Evolutionary conservation across 2,113 vertebrate species (phyloP).

Genomic region (Lepidiolamprologus cunningtoni): DNA sequence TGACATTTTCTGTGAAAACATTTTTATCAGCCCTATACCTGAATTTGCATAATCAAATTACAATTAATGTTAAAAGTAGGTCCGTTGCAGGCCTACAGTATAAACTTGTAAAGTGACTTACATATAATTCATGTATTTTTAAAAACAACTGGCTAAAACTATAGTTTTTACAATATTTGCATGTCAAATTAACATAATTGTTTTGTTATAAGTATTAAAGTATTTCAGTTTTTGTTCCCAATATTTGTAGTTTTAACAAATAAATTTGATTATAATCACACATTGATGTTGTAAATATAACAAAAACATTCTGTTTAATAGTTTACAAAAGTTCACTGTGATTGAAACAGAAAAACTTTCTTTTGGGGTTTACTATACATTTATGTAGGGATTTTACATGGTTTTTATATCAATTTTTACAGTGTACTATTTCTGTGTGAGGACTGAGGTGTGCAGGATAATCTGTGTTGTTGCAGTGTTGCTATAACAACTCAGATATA

Average conservation of each 20-base stretch:
- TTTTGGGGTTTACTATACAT: neutral
- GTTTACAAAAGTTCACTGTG: neutral
- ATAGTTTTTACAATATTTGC: too few relatives aligned
- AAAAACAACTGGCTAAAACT: too few relatives aligned
- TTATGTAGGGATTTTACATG: neutral
- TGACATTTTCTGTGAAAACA: too few relatives aligned
- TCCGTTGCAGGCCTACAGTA: too few relatives aligned
- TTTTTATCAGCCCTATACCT: rapidly evolving
- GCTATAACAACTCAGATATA: neutral
- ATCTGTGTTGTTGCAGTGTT: neutral
- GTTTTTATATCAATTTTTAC: neutral
- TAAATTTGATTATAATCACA: rapidly evolving
- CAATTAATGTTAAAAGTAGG: too few relatives aligned
- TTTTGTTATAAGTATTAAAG: rapidly evolving
- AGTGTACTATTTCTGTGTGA: neutral
- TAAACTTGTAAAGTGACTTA: too few relatives aligned
- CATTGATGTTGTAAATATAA: neutral
- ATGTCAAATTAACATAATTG: too few relatives aligned
- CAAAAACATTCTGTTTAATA: neutral
- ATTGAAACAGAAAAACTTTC: neutral
- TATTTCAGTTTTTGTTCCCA: neutral
- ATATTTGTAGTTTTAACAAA: neutral
- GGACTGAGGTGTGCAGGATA: neutral
- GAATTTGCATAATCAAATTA: too few relatives aligned
- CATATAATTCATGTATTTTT: rapidly evolving